Evolutionary conservation across 2,113 vertebrate species (phyloP), one percentile per base, ranked within the genome.

Genomic region (Thamnaconus septentrionalis): DNA sequence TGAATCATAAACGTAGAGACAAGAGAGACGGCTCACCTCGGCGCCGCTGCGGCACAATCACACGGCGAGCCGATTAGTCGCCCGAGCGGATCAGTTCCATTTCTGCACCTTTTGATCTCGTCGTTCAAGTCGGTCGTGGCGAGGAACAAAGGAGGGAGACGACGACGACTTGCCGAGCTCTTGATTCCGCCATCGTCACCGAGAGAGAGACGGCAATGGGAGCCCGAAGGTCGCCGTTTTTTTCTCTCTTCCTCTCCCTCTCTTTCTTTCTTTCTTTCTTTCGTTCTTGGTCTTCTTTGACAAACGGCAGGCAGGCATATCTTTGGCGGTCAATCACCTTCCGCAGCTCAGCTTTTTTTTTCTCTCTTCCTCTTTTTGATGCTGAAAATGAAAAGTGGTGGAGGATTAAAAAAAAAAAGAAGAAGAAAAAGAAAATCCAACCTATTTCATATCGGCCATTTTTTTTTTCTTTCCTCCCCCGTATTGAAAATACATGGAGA

Each of bases 51-150:
- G 8, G 53, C 64, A 54, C 66, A 63, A 63, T 79, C 62, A 18
- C 59, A 31, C 70, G 62, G 53, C 5, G 51, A 74, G 61, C 7
- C 7, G 46, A 10, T 64, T 55, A 73, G 76, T 73, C 66, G 18
- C 18, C 18, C 18, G 18, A 75, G 59, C 69, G 54, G 60, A 57
- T 66, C 8, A 9, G 7, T 48, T 3, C 46, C 10, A 7, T 71
- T 75, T 41, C 61, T 11, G 47, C 66, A 73, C 68, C 79, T 79
- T 87, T 90, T 89, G 80, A 89, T 87, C 83, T 85, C 45, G 41
- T 77, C 61, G 11, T 79, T 75, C 52, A 59, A 57, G 69, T 73
- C 50, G 56, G 50, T 56, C 11, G 51, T 6, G 58, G 59, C 5
- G 3, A 72, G 55, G 54, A 71, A 64, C 69, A 76, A 75, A 79